Evolutionary conservation across 2,888 invertebrate species (phyloP).

Genomic region (Ichneumoninae sp.): DNA sequence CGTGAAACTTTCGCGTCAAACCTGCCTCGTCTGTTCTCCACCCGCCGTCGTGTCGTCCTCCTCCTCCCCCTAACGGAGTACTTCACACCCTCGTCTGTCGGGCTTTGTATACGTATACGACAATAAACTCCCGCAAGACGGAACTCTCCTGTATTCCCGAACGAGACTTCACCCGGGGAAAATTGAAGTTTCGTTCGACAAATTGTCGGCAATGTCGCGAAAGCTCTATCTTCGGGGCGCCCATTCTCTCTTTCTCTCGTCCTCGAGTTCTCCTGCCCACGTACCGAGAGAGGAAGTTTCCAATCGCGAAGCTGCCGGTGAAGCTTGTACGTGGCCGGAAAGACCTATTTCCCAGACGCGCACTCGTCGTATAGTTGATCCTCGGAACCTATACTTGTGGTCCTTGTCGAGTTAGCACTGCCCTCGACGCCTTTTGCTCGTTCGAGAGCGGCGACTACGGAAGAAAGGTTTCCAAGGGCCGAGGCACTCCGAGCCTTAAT

Average conservation of each 20-base stretch:
- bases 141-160: slow-evolving; percentile 20
- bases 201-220: slow-evolving; percentile 65
- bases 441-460: not conserved
- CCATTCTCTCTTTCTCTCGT: slow-evolving; percentile 27
- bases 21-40: slow-evolving; percentile 34
- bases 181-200: slow-evolving; percentile 70
- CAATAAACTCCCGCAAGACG: slow-evolving; percentile 54
- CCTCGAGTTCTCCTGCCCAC: slow-evolving; percentile 30
- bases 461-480: slow-evolving; percentile 28
- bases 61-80: slow-evolving; percentile 38
- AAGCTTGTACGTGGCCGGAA: slow-evolving; percentile 65
- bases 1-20: slow-evolving; percentile 46
- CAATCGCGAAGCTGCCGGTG: slow-evolving; percentile 61
- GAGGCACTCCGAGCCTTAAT: slow-evolving; percentile 6
- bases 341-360: slow-evolving; percentile 56
- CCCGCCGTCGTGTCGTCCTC: slow-evolving; percentile 20
- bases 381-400: slow-evolving; percentile 16
- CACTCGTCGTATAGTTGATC: slow-evolving; percentile 10
- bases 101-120: slow-evolving; percentile 49
- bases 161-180: slow-evolving; percentile 61
- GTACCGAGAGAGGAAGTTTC: slow-evolving; percentile 64
- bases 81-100: slow-evolving; percentile 50
- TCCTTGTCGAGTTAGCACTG: slow-evolving; percentile 27
- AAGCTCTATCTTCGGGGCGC: slow-evolving; percentile 13
- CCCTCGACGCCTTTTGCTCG: slow-evolving; percentile 9